These are phyloP conservation scores for Remorina albescens DNA, from an alignment of 2,797 vertebrate genomes.

Conservation along the genomic window DNA sequence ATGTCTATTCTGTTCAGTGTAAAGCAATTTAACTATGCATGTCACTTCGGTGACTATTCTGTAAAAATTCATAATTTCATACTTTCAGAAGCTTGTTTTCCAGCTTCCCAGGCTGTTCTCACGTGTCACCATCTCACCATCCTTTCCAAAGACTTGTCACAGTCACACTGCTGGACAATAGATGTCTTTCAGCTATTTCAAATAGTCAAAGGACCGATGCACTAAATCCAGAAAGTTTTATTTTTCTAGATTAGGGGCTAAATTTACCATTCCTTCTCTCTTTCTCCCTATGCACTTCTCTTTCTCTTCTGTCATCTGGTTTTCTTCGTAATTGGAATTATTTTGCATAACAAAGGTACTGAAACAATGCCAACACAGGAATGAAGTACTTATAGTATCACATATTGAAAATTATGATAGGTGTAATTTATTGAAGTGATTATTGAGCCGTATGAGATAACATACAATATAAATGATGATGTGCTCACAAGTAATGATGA, in stretches of 20 bases:
- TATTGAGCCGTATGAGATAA: too few species aligned
- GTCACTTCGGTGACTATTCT: constrained; percentile 5
- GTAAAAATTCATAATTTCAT: constrained; percentile 21
- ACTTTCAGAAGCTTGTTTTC: constrained; percentile 3
- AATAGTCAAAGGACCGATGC: constrained; percentile 11
- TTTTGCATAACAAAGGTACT: too few species aligned
- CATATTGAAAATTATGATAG: too few species aligned
- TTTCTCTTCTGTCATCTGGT: background rate
- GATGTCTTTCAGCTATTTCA: constrained; percentile 22
- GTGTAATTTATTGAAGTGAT: too few species aligned
- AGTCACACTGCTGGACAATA: constrained; percentile 6
- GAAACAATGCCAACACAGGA: too few species aligned
- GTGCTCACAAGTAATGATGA: too few species aligned
- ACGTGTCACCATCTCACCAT: background rate
- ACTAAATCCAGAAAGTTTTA: background rate
- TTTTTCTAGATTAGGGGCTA: background rate
- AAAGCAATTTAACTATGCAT: background rate
- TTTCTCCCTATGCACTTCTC: too few species aligned
- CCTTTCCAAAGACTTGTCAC: background rate
- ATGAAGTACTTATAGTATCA: too few species aligned
- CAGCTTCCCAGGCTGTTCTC: constrained; percentile 20
- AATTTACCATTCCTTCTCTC: background rate
- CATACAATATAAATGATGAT: too few species aligned
- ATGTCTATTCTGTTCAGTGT: background rate
- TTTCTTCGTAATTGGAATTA: background rate